phyloP scores from a whole-genome alignment of 2,797 vertebrate species.

The Iguana delicatissima region DNA sequence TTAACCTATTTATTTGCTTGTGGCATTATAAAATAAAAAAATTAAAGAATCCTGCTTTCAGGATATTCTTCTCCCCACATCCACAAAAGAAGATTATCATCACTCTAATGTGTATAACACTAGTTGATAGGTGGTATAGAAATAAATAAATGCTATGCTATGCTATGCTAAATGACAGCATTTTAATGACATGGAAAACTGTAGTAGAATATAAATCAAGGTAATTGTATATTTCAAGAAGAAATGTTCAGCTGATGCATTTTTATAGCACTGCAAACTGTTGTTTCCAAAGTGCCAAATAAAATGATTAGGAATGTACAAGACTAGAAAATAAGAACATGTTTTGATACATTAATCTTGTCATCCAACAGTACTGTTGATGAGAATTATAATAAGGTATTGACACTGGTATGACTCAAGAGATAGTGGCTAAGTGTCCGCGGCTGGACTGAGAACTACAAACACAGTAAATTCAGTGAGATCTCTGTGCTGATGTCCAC shows the following conservation, averaged over 20 bases:
- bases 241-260: slow-evolving; percentile 40
- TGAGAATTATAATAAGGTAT: slow-evolving; percentile 42
- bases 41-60: slow-evolving; percentile 63
- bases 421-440: slow-evolving; percentile 58
- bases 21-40: slow-evolving; percentile 70
- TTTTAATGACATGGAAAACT: slow-evolving; percentile 60
- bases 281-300: slow-evolving; percentile 65
- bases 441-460: slow-evolving; percentile 42
- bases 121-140: too few relatives aligned
- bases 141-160: too few relatives aligned
- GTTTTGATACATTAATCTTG: slow-evolving; percentile 69
- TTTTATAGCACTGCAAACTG: slow-evolving; percentile 51
- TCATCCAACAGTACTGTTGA: slow-evolving; percentile 34
- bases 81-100: slow-evolving; percentile 49
- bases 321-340: slow-evolving; percentile 57
- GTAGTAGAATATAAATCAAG: slow-evolving; percentile 51
- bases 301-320: slow-evolving; percentile 67
- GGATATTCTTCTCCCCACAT: slow-evolving; percentile 19
- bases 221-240: slow-evolving; percentile 66
- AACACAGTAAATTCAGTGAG: slow-evolving; percentile 61
- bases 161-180: slow-evolving; percentile 49
- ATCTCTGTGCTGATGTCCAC: slow-evolving; percentile 49
- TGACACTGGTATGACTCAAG: slow-evolving; percentile 41
- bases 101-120: slow-evolving; percentile 64
- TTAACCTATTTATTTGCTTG: slow-evolving; percentile 72